Conservation (phyloP, 2,113 vertebrate genomes). For the Phalacrocorax carbo region DNA sequence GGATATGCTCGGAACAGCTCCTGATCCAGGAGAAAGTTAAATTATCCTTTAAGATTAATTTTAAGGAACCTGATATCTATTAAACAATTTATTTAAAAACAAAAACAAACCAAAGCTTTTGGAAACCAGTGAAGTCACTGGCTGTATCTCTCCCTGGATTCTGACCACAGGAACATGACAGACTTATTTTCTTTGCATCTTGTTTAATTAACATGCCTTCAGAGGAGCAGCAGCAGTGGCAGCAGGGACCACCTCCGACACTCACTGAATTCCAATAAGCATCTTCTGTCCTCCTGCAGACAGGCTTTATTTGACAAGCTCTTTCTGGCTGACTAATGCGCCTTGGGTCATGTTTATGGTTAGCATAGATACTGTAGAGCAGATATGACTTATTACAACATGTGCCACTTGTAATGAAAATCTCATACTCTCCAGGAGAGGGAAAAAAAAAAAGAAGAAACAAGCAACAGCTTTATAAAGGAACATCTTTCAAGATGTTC, state of each 20-base stretch:
- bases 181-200: background rate
- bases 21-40: background rate
- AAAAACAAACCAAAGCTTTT: background rate
- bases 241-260: background rate
- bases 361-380: conserved; percentile 4
- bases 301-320: conserved; percentile 27
- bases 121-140: background rate
- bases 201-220: background rate
- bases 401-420: conserved; percentile 48
- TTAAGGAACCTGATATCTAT: background rate
- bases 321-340: background rate
- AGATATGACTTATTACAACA: conserved; percentile 48
- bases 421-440: background rate
- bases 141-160: background rate
- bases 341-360: conserved; percentile 24
- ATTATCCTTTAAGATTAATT: background rate
- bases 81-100: background rate
- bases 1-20: background rate
- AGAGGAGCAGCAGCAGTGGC: background rate
- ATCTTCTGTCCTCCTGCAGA: background rate
- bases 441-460: background rate
- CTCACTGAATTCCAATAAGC: background rate
- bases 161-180: background rate
- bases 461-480: conserved; percentile 4
- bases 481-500: background rate